Percentiles rank a stretch among this genome's conserved stretches.
Evolutionary conservation across 2,888 invertebrate genomes (phyloP).

Genomic region (Apamea crenata): DNA sequence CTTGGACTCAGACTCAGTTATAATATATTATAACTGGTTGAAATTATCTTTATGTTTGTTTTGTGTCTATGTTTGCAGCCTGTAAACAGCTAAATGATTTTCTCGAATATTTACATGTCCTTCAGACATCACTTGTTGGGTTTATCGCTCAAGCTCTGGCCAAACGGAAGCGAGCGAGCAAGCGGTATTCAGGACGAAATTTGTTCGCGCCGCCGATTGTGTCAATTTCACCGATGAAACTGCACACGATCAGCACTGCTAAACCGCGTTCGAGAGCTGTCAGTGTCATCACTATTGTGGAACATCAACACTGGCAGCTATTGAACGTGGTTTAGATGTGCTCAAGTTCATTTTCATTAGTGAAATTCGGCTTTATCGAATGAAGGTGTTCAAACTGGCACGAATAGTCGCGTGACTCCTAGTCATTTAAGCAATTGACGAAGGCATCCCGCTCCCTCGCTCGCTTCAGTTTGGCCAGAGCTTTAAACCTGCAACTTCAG

Average conservation of each 20-base stretch:
- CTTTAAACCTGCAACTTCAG: neutral
- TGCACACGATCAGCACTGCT: no score
- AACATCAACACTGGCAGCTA: neutral
- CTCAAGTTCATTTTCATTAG: no score
- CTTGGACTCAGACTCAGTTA: no score
- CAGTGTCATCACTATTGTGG: neutral
- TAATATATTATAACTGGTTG: neutral
- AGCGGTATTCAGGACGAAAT: neutral
- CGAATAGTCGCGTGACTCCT: no score
- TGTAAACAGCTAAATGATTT: neutral
- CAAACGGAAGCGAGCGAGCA: neutral
- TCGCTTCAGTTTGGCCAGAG: neutral
- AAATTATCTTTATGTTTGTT: slow-evolving; percentile 7
- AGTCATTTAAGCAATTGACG: neutral
- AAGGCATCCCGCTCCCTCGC: no score
- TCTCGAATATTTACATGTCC: neutral
- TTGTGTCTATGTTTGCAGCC: neutral
- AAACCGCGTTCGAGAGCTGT: no score
- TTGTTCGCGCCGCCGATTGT: neutral
- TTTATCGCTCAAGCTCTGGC: slow-evolving; percentile 12
- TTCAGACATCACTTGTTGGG: slow-evolving; percentile 1
- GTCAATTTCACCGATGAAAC: neutral
- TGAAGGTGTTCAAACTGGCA: neutral
- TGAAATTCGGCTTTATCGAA: neutral
- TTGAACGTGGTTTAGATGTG: neutral